Evolutionary conservation across 2,888 invertebrate genomes (phyloP), one percentile per base, ranked within the genome.

Genomic region (Ormyrus pomaceus): DNA sequence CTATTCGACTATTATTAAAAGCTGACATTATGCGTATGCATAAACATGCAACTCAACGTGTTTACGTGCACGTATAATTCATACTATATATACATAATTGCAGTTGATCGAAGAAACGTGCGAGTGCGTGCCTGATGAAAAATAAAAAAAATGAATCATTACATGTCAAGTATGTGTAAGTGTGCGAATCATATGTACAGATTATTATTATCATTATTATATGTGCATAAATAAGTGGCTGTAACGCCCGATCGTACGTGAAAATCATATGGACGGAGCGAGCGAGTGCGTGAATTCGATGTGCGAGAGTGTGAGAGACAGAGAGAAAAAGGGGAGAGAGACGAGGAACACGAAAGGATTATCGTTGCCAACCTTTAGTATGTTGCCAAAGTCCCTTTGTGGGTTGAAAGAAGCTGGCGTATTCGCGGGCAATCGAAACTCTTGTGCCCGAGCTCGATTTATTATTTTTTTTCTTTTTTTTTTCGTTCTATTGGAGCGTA

Each of bases 371-470:
- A 88, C 85, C 83, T 86, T 87, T 86, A 86, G 86, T 86, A 85
- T 86, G 88, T 88, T 88, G 88, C 89, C 89, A 89, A 89, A 89
- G 89, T 88, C 85, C 87, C 84, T 84, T 86, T 86, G 74, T 82
- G 86, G 86, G 85, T 86, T 82, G 81, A 83, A 61, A 82, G 79
- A 79, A 82, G 79, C 48, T 50, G 53, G 72, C 81, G 78, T 78
- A 81, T 78, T 45, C 51, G 76, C 80, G 74, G 59, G 66, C 55
- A 82, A 77, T 77, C 68, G 79, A 85, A 80, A 82, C 84, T 85
- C 86, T 84, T 86, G 82, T 85, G 85, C 84, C 84, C 85, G 84
- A 86, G 84, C 86, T 86, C 83, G 84, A 84, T 80, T 34, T 34
- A 34, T 34, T 34, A 34, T 34, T 34, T 3, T 58, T 13, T 71